phyloP scores from a whole-genome alignment of 2,888 invertebrate species.

The Alentia gelatinosa region DNA sequence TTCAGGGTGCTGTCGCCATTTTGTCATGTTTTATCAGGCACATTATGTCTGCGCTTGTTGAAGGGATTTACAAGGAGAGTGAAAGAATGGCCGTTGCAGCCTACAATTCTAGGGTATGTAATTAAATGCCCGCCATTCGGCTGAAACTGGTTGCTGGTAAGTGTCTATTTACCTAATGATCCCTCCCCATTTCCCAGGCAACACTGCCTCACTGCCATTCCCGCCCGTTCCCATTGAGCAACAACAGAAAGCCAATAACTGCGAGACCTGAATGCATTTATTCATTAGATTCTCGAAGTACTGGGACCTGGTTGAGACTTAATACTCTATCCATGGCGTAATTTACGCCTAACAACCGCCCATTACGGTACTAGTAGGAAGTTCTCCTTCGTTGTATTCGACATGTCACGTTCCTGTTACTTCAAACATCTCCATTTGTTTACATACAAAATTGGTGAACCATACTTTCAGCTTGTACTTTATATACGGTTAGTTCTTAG shows the following conservation, averaged over 20 bases:
- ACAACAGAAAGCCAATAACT: conserved; percentile 14
- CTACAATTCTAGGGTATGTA: too few relatives aligned
- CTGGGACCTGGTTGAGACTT: not conserved
- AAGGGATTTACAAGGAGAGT: not conserved
- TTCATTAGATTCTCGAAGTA: not conserved
- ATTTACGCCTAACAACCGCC: not conserved
- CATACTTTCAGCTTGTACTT: too few relatives aligned
- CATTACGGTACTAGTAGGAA: not conserved
- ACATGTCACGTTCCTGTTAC: too few relatives aligned
- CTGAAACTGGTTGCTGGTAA: not conserved
- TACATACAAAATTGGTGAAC: too few relatives aligned
- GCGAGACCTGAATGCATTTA: not conserved
- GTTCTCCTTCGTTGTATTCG: not conserved
- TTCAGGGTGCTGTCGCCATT: not conserved
- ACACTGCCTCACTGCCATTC: not conserved
- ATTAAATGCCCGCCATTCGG: not conserved
- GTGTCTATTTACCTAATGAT: conserved; percentile 17
- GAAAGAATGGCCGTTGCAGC: not conserved
- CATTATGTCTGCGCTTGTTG: not conserved
- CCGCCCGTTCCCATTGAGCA: not conserved
- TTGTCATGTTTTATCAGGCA: not conserved
- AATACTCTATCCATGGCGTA: not conserved
- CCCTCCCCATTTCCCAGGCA: not conserved
- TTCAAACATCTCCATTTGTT: too few relatives aligned
- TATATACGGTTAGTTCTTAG: too few relatives aligned